A percentile compares a stretch with the other conserved stretches of the same genome.
These are phyloP conservation scores for Drosophila subobscura DNA, from an alignment of 1,140 invertebrate species.

Conservation along the genomic window DNA sequence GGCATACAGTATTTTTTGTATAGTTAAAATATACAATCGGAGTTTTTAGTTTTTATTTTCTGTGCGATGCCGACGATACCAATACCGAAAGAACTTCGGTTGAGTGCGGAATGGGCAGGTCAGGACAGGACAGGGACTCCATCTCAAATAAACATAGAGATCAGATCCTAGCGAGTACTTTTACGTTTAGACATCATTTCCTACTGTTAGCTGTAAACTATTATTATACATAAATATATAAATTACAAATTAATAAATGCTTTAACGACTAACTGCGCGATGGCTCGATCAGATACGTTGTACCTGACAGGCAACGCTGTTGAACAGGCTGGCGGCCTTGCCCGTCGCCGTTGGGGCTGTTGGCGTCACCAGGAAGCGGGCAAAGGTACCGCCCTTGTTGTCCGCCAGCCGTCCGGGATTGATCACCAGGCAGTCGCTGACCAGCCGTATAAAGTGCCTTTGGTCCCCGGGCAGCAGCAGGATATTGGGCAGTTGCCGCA, in stretches of 20 bases:
- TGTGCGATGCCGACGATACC: slow-evolving; percentile 17
- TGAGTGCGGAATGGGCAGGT: background rate
- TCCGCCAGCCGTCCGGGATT: slow-evolving; percentile 93
- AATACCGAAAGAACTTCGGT: slow-evolving; percentile 65
- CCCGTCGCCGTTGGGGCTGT: slow-evolving; percentile 47
- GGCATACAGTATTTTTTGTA: slow-evolving; percentile 81
- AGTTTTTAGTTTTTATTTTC: slow-evolving; percentile 64
- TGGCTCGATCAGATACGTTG: slow-evolving; percentile 49
- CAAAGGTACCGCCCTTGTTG: slow-evolving; percentile 86
- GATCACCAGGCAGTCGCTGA: slow-evolving; percentile 90
- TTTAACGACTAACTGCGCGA: slow-evolving; percentile 61
- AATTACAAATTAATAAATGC: slow-evolving; percentile 61
- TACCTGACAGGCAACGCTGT: slow-evolving; percentile 73
- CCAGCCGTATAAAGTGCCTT: slow-evolving; percentile 87
- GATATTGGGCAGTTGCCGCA: slow-evolving; percentile 90
- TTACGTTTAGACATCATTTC: slow-evolving; percentile 80
- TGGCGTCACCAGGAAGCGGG: slow-evolving; percentile 83
- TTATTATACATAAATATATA: slow-evolving; percentile 63
- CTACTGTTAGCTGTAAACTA: slow-evolving; percentile 80
- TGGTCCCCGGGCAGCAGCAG: slow-evolving; percentile 93
- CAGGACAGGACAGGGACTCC: too few species aligned
- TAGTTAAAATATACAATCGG: slow-evolving; percentile 76
- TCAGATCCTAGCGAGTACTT: slow-evolving; percentile 56
- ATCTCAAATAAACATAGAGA: slow-evolving; percentile 55
- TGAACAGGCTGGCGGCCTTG: slow-evolving; percentile 65